Base-by-base conservation (phyloP, 2,888 invertebrate genomes). In the Agonopterix subpropinquella region DNA sequence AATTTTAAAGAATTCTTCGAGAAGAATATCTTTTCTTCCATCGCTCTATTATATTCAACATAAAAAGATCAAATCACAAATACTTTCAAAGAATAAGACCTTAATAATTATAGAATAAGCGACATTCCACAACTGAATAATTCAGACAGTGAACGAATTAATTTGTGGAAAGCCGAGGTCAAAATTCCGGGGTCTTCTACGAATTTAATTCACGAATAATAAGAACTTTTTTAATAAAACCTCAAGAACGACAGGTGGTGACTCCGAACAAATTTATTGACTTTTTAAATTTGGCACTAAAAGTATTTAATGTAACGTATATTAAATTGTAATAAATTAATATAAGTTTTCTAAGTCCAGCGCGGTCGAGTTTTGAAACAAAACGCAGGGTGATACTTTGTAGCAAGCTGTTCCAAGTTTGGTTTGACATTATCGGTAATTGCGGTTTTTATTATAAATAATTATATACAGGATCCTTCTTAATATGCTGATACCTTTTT, bases 211-310 rank as follows among this genome's bases (percentile, higher is more conserved):
- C 69, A 64, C 64, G 63, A 62, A 73, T 70, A 70, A 66, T 66
- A 59, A 11, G 61, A 81, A 81, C 77, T 82, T 83, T 82, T 83
- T 83, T 81, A 81, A 80, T 80, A 82, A 78, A 81, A 73, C 63
- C 42, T 13, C 58, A 56, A 56, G 49, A 58, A 62, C 67, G 77
- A 74, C 80, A 81, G 80, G 82, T 81, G 80, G 70, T 55, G 59
- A 59, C 55, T 51, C 53, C 7, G 42, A 54, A 53, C 60, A 70
- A 78, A 83, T 80, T 80, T 80, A 83, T 78, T 73, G 74, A 69
- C 62, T 73, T 73, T 65, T 61, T 61, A 65, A 71, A 74, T 73
- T 74, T 58, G 62, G 67, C 62, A 64, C 62, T 28, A 54, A 58
- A 65, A 65, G 67, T 65, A 61, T 64, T 63, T 58, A 53, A 56